Evolutionary conservation across 2,888 invertebrate species (phyloP).

Genomic region (Lochmaea crataegi): DNA sequence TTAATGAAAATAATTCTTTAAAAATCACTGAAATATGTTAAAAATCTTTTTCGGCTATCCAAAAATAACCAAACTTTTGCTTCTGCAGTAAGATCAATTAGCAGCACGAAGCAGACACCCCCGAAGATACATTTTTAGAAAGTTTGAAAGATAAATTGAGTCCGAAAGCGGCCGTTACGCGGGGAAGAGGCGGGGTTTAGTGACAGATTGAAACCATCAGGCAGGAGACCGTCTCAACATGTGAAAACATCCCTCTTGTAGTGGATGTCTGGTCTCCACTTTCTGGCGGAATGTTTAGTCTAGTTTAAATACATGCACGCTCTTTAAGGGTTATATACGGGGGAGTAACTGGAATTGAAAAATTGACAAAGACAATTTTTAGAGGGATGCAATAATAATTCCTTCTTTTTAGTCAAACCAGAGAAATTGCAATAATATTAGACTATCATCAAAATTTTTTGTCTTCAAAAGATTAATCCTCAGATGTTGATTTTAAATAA

Average conservation of each 20-base stretch:
- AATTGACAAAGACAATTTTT: too few relatives aligned
- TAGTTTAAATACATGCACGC: slow-evolving; percentile 43
- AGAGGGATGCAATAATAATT: too few relatives aligned
- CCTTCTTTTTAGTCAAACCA: too few relatives aligned
- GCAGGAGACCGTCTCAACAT: slow-evolving; percentile 53
- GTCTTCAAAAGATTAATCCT: too few relatives aligned
- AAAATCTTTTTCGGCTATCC: neutral
- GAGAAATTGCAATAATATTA: too few relatives aligned
- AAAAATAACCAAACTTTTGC: slow-evolving; percentile 8
- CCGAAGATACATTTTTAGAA: slow-evolving; percentile 37
- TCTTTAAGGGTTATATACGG: slow-evolving; percentile 39
- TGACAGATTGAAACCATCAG: slow-evolving; percentile 66
- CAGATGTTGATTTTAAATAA: too few relatives aligned
- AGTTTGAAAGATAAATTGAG: slow-evolving; percentile 37
- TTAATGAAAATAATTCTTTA: too few relatives aligned
- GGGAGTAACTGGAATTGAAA: neutral
- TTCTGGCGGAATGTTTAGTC: slow-evolving; percentile 61
- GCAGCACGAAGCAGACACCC: slow-evolving; percentile 34
- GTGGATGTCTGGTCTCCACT: slow-evolving; percentile 49
- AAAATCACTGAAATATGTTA: neutral
- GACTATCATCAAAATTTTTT: too few relatives aligned
- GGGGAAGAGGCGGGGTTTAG: slow-evolving; percentile 57
- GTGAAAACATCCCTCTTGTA: slow-evolving; percentile 56
- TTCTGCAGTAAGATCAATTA: slow-evolving; percentile 19
- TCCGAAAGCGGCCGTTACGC: slow-evolving; percentile 35